Conservation (phyloP, 2,797 vertebrate genomes). For the Erpetoichthys calabaricus region DNA sequence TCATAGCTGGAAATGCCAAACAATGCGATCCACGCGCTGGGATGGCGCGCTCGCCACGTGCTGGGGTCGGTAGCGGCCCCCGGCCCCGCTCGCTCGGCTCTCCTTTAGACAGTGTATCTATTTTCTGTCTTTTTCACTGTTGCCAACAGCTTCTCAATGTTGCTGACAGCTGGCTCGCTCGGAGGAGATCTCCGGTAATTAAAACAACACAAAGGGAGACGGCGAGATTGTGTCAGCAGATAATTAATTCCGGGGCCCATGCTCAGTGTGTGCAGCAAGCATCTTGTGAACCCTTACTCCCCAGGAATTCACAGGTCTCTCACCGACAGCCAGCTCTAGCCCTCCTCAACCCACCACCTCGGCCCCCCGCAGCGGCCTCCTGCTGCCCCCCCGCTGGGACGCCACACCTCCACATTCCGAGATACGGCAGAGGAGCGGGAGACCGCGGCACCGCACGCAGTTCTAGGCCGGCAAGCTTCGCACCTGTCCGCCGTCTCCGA, state of each 20-base stretch:
- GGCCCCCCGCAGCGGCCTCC: too few species aligned
- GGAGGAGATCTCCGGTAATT: constrained; percentile 56
- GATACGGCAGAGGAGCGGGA: neutral
- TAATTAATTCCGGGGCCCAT: constrained; percentile 48
- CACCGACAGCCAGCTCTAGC: constrained; percentile 11
- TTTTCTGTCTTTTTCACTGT: too few species aligned
- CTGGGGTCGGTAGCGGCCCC: too few species aligned
- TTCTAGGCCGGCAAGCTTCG: too few species aligned
- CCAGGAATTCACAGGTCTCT: constrained; percentile 34
- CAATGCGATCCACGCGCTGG: too few species aligned
- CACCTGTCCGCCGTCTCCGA: too few species aligned
- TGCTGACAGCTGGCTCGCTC: constrained; percentile 50
- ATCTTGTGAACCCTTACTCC: constrained; percentile 29
- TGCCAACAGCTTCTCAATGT: constrained; percentile 47
- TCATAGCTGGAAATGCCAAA: too few species aligned
- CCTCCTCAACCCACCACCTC: neutral
- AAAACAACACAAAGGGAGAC: constrained; percentile 49
- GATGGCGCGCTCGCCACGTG: too few species aligned
- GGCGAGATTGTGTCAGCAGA: constrained; percentile 35
- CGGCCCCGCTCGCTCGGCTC: too few species aligned
- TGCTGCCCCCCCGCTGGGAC: too few species aligned
- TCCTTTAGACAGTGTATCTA: too few species aligned
- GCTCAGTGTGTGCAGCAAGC: constrained; percentile 21
- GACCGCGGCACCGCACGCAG: too few species aligned
- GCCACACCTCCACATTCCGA: neutral